Evolutionary conservation across 2,888 invertebrate species (phyloP), one percentile per base, ranked within the genome.

Genomic region (Parasteatoda lunata): DNA sequence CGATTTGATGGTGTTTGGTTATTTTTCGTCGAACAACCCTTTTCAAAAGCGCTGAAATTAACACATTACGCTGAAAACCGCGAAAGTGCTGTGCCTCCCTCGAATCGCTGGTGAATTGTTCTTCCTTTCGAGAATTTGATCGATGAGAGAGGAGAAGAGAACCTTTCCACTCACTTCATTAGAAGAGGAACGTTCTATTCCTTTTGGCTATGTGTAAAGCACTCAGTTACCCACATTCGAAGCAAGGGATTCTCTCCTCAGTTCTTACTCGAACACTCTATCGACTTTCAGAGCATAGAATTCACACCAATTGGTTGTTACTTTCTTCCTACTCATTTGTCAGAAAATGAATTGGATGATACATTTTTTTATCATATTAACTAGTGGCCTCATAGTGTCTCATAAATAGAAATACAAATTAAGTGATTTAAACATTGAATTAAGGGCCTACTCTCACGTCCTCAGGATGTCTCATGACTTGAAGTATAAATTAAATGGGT

Each of bases 11-110:
- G 30, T 30, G 30, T 30, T 30, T 30, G 30, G 30, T 30, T 30
- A 30, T 30, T 30, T 30, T 30, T 30, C 30, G 30, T 30, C 30
- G 9, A 4, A 0, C 7, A 4, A 77, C 59, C 71, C 84, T 68
- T 80, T 86, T 86, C 71, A 80, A 79, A 86, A 86, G 80, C 80
- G 85, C 65, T 71, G 76, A 80, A 86, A 86, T 86, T 76, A 80
- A 86, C 80, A 86, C 85, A 86, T 86, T 86, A 72, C 76, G 68
- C 30, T 77, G 80, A 70, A 80, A 80, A 85, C 85, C 85, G 66
- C 80, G 85, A 69, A 78, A 75, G 76, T 76, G 76, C 59, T 30
- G 30, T 30, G 30, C 30, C 30, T 68, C 66, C 49, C 15, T 54
- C 51, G 65, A 69, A 79, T 79, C 59, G 77, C 72, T 84, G 76